Evolutionary conservation across 2,797 vertebrate species (phyloP).

Genomic region (Heteromormyrus szaboi): DNA sequence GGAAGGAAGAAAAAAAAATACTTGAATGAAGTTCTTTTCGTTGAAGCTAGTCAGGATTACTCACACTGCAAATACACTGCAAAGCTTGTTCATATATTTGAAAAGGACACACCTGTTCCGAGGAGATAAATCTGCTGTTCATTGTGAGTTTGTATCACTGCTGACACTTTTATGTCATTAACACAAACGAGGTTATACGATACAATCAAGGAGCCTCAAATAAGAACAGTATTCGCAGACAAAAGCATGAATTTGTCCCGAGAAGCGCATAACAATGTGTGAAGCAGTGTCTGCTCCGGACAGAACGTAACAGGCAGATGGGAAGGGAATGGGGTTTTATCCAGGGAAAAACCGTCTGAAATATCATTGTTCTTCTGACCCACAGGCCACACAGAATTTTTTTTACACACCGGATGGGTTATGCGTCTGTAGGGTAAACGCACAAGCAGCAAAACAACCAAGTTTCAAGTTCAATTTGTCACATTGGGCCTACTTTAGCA

Average conservation of each 20-base stretch:
- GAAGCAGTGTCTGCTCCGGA: neutral
- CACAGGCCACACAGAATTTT: neutral
- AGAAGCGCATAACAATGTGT: neutral
- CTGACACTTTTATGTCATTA: neutral
- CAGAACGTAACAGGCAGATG: neutral
- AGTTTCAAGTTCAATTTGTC: neutral
- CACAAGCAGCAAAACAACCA: neutral
- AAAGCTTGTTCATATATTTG: neutral
- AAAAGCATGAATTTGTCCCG: neutral
- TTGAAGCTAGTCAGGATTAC: neutral
- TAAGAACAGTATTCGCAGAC: neutral
- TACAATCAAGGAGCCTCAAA: neutral
- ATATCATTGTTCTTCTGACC: neutral
- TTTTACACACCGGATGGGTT: neutral
- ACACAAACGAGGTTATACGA: neutral
- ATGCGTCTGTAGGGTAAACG: neutral
- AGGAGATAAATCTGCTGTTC: neutral
- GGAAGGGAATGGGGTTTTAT: neutral
- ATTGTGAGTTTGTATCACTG: neutral
- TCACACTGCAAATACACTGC: neutral
- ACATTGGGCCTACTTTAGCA: neutral
- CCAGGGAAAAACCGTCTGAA: neutral
- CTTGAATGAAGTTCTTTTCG: neutral
- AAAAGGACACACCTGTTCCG: neutral
- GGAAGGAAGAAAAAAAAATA: neutral